Conservation (phyloP, 2,113 vertebrate species). For the Oceanites oceanicus region DNA sequence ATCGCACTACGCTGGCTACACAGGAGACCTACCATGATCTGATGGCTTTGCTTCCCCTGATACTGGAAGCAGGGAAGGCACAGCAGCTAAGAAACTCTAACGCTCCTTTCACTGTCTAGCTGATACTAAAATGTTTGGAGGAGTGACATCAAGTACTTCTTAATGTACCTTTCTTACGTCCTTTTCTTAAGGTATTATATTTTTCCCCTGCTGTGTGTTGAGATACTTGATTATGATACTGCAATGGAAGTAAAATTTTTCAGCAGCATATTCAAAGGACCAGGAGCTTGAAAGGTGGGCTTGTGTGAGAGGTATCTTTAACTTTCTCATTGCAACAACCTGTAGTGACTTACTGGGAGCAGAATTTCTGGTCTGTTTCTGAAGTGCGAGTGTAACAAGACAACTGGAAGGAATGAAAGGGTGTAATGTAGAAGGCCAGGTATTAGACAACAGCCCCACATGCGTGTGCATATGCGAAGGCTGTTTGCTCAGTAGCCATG, state of each 20-base stretch:
- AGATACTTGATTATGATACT: not conserved
- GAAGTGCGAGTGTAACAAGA: not conserved
- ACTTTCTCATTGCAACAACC: not conserved
- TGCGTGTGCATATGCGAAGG: not conserved
- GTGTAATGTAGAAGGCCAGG: not conserved
- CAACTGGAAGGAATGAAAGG: not conserved
- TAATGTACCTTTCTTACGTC: not conserved
- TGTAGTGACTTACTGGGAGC: not conserved
- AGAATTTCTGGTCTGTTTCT: not conserved
- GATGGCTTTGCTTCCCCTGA: not conserved
- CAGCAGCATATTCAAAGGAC: not conserved
- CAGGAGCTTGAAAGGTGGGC: not conserved
- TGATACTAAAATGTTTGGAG: not conserved
- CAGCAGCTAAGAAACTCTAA: not conserved
- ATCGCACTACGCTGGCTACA: fast-evolving
- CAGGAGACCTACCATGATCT: not conserved
- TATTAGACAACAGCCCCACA: fast-evolving
- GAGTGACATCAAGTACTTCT: not conserved
- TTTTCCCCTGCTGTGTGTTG: not conserved
- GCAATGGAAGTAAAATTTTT: not conserved
- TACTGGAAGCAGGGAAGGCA: not conserved
- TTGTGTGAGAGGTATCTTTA: not conserved
- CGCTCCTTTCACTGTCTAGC: not conserved
- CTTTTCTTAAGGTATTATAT: not conserved
- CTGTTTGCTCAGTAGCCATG: not conserved